Base-by-base conservation (phyloP, 2,888 invertebrate genomes). In the Mimas tiliae region DNA sequence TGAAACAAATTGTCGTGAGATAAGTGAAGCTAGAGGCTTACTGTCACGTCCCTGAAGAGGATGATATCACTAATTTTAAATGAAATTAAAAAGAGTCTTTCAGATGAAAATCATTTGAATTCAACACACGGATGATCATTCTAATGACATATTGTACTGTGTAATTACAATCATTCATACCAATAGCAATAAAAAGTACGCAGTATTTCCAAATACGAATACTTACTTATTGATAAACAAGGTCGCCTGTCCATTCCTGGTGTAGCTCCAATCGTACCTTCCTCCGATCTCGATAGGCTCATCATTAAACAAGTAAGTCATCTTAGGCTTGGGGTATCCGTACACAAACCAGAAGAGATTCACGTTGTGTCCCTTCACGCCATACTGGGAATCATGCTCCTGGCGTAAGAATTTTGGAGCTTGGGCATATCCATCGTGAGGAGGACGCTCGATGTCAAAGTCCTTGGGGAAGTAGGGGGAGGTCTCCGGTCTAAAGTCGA, bases 281-380 rank as follows among this genome's bases (percentile, higher is more conserved):
- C 98, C 98, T 0, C 98, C 98, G 67, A 96, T 94, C 76, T 97
- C 97, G 64, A 98, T 96, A 0, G 95, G 94, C 78, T 97, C 95
- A 74, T 97, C 98, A 79, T 98, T 96, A 91, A 97, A 98, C 84
- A 96, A 97, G 93, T 97, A 99, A 4, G 95, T 95, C 95, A 99
- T 97, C 85, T 96, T 97, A 2, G 99, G 99, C 86, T 98, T 98
- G 0, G 99, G 99, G 90, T 98, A 98, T 0, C 99, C 99, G 83
- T 98, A 98, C 14, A 99, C 97, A 87, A 97, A 98, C 96, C 99
- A 98, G 90, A 97, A 97, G 66, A 99, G 93, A 82, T 96, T 98
- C 16, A 96, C 96, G 76, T 98, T 98, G 85, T 98, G 98, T 34
- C 97, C 97, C 84, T 98, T 98, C 9, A 98, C 97, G 0, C 98